A percentile compares a stretch with the other conserved stretches of the same genome.
Conservation (phyloP, 2,888 invertebrate species). For the Myopa tessellatipennis region DNA sequence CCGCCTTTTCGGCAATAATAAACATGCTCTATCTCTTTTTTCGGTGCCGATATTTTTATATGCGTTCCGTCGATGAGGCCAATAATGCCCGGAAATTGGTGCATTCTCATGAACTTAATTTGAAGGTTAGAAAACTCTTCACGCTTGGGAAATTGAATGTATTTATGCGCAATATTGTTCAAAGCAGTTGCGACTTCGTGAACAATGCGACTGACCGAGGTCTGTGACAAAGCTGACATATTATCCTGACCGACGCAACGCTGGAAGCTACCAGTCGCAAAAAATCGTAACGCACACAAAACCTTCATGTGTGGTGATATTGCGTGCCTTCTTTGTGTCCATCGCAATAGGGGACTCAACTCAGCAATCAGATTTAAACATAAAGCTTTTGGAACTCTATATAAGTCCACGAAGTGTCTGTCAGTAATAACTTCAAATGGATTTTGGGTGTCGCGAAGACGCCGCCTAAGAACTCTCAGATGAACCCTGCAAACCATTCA, state of each 20-base stretch:
- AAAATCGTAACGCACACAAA: conserved; percentile 31
- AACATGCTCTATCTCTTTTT: conserved; percentile 31
- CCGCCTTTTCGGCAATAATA: conserved; percentile 38
- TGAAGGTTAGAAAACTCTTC: conserved; percentile 37
- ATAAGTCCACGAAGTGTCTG: conserved; percentile 37
- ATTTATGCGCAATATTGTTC: conserved; percentile 37
- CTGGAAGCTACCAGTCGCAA: conserved; percentile 41
- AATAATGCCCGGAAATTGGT: conserved; percentile 38
- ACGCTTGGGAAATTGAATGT: conserved; percentile 40
- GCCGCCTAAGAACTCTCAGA: background rate
- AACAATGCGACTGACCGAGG: conserved; percentile 40
- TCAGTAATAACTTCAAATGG: conserved; percentile 28
- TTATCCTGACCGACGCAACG: conserved; percentile 36
- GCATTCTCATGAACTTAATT: conserved; percentile 38
- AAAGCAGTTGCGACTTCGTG: conserved; percentile 31
- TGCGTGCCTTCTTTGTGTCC: conserved; percentile 30
- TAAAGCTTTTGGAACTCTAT: conserved; percentile 37
- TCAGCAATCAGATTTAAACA: conserved; percentile 36
- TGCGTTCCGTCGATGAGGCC: conserved; percentile 38
- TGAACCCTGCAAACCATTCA: background rate
- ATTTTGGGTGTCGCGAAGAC: conserved; percentile 14
- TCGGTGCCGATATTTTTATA: conserved; percentile 31
- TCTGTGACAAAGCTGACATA: conserved; percentile 40
- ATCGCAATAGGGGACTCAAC: conserved; percentile 35
- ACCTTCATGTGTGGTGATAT: conserved; percentile 25